Evolutionary conservation across 2,797 vertebrate genomes (phyloP), one percentile per base, ranked within the genome.

Genomic region (Decapterus maruadsi): DNA sequence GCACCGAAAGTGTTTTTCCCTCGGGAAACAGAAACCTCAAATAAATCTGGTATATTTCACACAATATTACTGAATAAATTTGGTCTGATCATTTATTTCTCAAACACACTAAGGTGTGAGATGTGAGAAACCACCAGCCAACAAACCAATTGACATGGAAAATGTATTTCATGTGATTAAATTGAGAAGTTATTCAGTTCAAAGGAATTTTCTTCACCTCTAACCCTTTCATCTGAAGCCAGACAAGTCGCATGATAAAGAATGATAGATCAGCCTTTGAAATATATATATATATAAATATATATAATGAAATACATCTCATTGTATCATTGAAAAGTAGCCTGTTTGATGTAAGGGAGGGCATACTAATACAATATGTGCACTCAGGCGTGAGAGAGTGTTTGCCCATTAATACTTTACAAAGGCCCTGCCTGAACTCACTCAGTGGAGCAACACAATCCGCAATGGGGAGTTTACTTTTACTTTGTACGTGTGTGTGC

Each of bases 331-430:
- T 82, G 68, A 72, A 58, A 59, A 63, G 54, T 17, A 36, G 72
- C 40, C 57, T 78, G 72, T 59, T 78, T 75, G 78, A 84, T 80
- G 71, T 78, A 48, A 78, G 54, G 43, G 40, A 45, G 26, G 54
- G 26, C 60, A 62, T 26, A 34, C 61, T 65, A 69, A 81, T 69
- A 81, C 81, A 86, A 78, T 75, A 48, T 80, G 75, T 53, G 56
- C 89, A 86, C 78, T 85, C 75, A 55, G 67, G 58, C 66, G 4
- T 72, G 42, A n/a, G n/a, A 56, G 81, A 88, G 88, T 82, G 82
- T 89, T 86, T 84, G 31, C 53, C 48, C 75, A 89, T 93, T 75
- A 91, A 90, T 91, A 88, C 86, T 91, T 93, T 45, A 92, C 61
- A 81, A 87, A 90, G 68, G 61, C 63, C 54, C 67, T 0, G n/a